phyloP scores from a whole-genome alignment of 2,888 invertebrate genomes.

The Xiphydria camelus region DNA sequence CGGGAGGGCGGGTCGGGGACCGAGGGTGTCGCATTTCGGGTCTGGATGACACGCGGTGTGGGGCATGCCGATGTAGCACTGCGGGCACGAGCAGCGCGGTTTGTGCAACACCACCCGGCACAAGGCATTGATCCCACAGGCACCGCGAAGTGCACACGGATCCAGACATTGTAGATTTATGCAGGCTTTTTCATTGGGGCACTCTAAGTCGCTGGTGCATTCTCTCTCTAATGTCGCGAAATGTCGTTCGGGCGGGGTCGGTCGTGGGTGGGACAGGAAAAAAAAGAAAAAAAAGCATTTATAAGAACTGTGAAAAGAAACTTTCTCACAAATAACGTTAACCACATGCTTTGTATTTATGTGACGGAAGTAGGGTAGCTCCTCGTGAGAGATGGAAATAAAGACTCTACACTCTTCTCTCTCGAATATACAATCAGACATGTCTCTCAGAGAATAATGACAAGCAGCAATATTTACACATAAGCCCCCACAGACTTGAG shows the following conservation, averaged over 20 bases:
- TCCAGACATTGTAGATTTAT: constrained; percentile 88
- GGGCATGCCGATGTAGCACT: constrained; percentile 84
- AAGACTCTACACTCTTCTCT: constrained; percentile 39
- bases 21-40: constrained; percentile 72
- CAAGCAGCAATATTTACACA: too few species aligned
- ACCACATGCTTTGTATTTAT: constrained; percentile 64
- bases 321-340: constrained; percentile 69
- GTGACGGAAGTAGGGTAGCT: constrained; percentile 29
- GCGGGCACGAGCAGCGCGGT: constrained; percentile 85
- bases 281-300: constrained; percentile 72
- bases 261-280: constrained; percentile 49
- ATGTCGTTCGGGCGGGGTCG: constrained; percentile 30
- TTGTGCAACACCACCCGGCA: constrained; percentile 84
- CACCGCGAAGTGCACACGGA: constrained; percentile 85
- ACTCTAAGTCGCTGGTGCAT: constrained; percentile 89
- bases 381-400: constrained; percentile 45
- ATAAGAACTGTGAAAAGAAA: constrained; percentile 79
- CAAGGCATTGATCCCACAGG: constrained; percentile 86
- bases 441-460: too few species aligned
- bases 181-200: constrained; percentile 89
- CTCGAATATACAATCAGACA: too few species aligned
- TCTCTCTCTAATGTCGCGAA: constrained; percentile 79
- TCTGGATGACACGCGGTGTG: constrained; percentile 78
- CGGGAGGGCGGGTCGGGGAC: constrained; percentile 63
- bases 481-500: too few species aligned